Evolutionary conservation across 2,888 invertebrate species (phyloP), one percentile per base, ranked within the genome.

Genomic region (Sisyra terminalis): DNA sequence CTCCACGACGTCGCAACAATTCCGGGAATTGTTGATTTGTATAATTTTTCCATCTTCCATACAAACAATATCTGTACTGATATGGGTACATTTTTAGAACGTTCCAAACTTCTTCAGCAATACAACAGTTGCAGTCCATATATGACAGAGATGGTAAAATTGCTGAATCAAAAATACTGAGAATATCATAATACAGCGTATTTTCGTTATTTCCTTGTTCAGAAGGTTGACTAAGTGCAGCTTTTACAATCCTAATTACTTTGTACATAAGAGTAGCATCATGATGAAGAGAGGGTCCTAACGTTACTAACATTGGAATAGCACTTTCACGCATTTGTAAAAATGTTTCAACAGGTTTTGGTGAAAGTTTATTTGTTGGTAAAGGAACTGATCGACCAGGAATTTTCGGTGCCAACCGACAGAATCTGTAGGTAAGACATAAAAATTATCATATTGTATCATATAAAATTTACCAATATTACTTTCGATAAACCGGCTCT

Each of bases 11-110:
- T 14, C 84, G 71, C 55, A 93, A 73, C 42, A 98, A 63, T 32
- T 81, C 73, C 0, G 96, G 86, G 61, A 94, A 88, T 37, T 80
- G 66, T 45, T 75, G 70, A 50, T 80, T 79, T 0, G 83, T 78
- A 44, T 93, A 90, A 55, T 90, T 90, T 62, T 97, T 96, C 98
- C 97, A 99, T 42, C 90, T 78, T 1, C 87, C 84, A 60, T 98
- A 98, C 48, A 97, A 66, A 50, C 88, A 83, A 49, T 69, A 82
- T 63, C 83, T 71, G 64, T 75, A 76, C 51, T 89, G 84, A 59
- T 92, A 90, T 0, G 90, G 87, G 62, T 83, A 89, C 39, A 80
- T 65, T 57, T 85, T 85, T 13, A 93, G 63, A 39, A 97, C 73
- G 38, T 78, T 79, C 85, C 97, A 98, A 46, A 98, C 74, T 62